These are phyloP conservation scores for Leontocebus nigricollis DNA, from an alignment of 2,797 vertebrate genomes.

Conservation along the genomic window DNA sequence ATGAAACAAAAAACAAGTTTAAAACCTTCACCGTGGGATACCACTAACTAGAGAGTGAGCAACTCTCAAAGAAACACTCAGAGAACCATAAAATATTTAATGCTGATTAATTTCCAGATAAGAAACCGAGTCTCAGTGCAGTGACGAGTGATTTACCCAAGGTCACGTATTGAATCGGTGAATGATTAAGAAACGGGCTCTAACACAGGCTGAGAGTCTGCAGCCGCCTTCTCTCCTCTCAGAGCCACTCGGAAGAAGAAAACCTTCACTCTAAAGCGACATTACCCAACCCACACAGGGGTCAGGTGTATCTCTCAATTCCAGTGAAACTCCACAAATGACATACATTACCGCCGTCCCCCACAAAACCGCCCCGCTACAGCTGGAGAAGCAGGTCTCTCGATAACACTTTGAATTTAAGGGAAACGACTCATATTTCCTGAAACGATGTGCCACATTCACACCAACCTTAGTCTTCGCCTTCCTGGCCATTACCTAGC, in stretches of 20 bases:
- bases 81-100: background rate
- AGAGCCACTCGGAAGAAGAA: background rate
- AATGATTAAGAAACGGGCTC: too few species aligned
- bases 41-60: background rate
- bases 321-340: background rate
- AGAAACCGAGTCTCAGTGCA: background rate
- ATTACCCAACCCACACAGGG: background rate
- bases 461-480: background rate
- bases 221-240: background rate
- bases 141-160: background rate
- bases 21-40: background rate
- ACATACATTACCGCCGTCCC: fast-evolving
- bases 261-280: background rate
- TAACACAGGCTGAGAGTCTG: background rate
- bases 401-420: background rate
- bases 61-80: background rate
- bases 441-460: background rate
- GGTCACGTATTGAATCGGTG: background rate
- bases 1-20: background rate
- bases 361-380: background rate
- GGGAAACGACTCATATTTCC: background rate
- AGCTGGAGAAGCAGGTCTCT: background rate
- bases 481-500: background rate
- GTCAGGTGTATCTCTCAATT: background rate
- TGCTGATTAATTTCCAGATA: background rate